These are phyloP conservation scores for Pheosia tremula DNA, from an alignment of 2,888 invertebrate species.

Conservation along the genomic window DNA sequence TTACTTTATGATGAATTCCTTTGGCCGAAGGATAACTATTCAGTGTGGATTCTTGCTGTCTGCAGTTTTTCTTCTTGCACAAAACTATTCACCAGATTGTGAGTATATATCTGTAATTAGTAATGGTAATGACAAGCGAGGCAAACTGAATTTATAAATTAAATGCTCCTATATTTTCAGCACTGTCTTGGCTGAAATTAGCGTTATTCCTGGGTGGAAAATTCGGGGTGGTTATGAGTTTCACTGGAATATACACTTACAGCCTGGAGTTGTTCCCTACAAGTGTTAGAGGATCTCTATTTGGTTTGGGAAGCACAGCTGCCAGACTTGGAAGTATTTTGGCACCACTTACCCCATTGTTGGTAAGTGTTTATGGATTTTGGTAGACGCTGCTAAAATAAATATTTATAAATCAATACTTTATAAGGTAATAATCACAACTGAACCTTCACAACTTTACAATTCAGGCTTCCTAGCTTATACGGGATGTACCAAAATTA, in stretches of 20 bases:
- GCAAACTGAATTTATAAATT: no score
- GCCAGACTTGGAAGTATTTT: slow-evolving; percentile 70
- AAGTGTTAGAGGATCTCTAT: slow-evolving; percentile 66
- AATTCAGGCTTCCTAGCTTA: no score
- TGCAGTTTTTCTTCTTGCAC: slow-evolving; percentile 60
- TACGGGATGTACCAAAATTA: no score
- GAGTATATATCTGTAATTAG: slow-evolving; percentile 39
- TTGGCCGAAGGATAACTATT: slow-evolving; percentile 62
- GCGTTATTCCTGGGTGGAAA: slow-evolving; percentile 63
- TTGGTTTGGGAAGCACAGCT: slow-evolving; percentile 65
- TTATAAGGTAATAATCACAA: no score
- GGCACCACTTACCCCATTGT: slow-evolving; percentile 66
- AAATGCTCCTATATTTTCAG: slow-evolving; percentile 46
- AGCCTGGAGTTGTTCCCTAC: slow-evolving; percentile 71
- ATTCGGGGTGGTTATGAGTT: slow-evolving; percentile 64
- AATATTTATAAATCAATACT: no score
- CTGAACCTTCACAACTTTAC: no score
- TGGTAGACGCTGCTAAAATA: no score
- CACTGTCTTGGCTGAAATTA: slow-evolving; percentile 63
- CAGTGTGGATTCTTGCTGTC: slow-evolving; percentile 59
- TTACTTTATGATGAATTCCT: slow-evolving; percentile 59
- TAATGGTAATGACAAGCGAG: no score
- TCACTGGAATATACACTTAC: slow-evolving; percentile 70
- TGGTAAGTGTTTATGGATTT: slow-evolving; percentile 49
- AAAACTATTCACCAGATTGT: slow-evolving; percentile 62